These are phyloP conservation scores for Junco hyemalis DNA, from an alignment of 2,113 vertebrate genomes.

Conservation along the genomic window DNA sequence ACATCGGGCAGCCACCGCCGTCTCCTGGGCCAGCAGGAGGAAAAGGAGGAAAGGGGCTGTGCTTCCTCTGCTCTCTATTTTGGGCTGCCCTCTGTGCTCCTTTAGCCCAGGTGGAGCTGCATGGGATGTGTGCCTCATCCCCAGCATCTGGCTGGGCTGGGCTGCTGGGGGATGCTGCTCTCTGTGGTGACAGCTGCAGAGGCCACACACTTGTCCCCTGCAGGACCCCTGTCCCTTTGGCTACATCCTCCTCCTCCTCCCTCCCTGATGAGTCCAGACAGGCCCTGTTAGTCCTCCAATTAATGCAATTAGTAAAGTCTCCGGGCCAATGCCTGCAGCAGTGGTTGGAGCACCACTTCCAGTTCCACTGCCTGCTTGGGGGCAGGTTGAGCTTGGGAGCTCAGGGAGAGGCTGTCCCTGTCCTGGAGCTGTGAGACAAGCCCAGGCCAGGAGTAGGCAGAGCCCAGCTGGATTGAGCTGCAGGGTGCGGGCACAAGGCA, in stretches of 20 bases:
- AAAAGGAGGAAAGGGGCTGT: background rate
- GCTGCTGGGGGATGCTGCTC: background rate
- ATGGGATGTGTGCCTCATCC: background rate
- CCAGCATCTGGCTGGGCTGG: background rate
- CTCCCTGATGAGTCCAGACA: background rate
- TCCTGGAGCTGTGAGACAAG: background rate
- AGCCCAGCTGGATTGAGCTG: background rate
- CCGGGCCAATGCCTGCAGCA: fast-evolving
- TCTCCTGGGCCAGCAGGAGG: background rate
- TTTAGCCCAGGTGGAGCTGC: background rate
- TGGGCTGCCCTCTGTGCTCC: background rate
- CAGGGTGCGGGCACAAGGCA: fast-evolving
- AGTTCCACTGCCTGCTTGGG: background rate
- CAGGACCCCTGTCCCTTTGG: background rate
- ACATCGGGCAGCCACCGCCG: too few species aligned
- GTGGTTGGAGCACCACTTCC: background rate
- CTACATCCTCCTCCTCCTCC: background rate
- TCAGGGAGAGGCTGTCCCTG: fast-evolving
- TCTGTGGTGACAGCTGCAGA: fast-evolving
- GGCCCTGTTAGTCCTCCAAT: background rate
- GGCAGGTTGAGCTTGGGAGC: fast-evolving
- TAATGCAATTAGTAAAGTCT: background rate
- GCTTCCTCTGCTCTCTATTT: background rate
- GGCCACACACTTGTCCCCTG: background rate
- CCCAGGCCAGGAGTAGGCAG: background rate